A percentile compares a stretch with the other conserved stretches of the same genome.
Evolutionary conservation across 2,797 vertebrate genomes (phyloP).

Genomic region (Chiloscyllium punctatum): DNA sequence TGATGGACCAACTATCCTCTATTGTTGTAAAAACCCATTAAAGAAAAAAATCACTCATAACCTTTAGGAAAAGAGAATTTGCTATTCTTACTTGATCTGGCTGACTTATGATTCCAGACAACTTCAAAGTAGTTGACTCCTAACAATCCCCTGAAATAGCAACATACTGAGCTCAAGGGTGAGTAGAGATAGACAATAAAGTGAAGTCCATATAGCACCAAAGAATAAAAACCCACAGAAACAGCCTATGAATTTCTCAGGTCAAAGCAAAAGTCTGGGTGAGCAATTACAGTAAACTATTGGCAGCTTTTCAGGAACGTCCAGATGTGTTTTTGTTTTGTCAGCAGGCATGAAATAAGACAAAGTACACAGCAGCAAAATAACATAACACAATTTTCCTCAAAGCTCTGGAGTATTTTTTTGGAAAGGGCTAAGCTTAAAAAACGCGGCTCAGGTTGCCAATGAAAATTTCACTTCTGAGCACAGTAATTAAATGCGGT

Average conservation of each 20-base stretch:
- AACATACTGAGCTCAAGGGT: not conserved
- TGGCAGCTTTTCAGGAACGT: conserved; percentile 4
- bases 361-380: not conserved
- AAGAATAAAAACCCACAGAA: not conserved
- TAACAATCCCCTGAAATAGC: not conserved
- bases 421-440: not conserved
- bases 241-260: not conserved
- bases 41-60: not conserved
- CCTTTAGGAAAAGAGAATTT: not conserved
- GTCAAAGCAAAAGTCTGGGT: not conserved
- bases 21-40: not conserved
- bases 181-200: not conserved
- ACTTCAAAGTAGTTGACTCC: not conserved
- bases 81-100: not conserved
- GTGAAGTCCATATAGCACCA: not conserved
- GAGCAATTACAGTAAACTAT: not conserved
- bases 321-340: not conserved
- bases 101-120: not conserved
- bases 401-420: not conserved
- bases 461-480: not conserved
- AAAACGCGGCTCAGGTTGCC: not conserved
- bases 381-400: not conserved
- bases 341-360: not conserved
- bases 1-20: not conserved
- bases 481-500: not conserved